Conservation (phyloP, 2,113 vertebrate species). For the Thamnaconus septentrionalis region DNA sequence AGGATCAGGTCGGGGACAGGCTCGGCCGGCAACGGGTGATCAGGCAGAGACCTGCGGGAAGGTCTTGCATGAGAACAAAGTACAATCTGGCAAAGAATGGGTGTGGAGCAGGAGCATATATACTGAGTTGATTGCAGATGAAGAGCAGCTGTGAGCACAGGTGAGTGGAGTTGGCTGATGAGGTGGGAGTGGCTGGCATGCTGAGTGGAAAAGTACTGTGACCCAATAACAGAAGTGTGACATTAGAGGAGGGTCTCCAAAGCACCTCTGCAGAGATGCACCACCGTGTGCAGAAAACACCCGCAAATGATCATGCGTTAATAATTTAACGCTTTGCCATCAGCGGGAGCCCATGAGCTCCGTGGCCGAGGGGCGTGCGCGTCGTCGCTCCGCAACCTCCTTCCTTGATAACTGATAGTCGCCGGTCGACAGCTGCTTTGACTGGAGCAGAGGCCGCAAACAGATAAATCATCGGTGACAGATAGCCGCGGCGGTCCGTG, state of each 20-base stretch:
- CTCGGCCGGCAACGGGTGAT: no score
- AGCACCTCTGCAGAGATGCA: slow-evolving; percentile 31
- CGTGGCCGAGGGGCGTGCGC: slow-evolving; percentile 10
- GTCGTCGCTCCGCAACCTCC: slow-evolving; percentile 16
- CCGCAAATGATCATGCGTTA: slow-evolving; percentile 36
- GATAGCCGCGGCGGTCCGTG: slow-evolving; percentile 37
- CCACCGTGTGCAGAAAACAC: slow-evolving; percentile 18
- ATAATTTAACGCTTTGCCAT: slow-evolving; percentile 35
- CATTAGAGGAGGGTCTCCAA: slow-evolving; percentile 33
- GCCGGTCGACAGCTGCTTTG: slow-evolving; percentile 13
- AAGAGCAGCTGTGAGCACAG: no score
- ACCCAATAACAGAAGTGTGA: no score
- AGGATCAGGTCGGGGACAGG: no score
- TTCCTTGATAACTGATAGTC: slow-evolving; percentile 39
- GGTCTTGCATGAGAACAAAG: no score
- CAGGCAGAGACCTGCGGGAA: no score
- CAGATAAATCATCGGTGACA: slow-evolving; percentile 51
- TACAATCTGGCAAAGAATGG: no score
- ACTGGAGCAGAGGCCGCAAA: slow-evolving; percentile 16
- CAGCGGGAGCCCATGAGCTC: slow-evolving; percentile 14
- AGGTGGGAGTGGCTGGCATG: no score
- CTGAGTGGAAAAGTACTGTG: no score
- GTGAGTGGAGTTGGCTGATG: no score
- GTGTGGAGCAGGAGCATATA: no score
- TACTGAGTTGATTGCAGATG: no score